phyloP scores from a whole-genome alignment of 2,113 vertebrate species.

The Hystrix brachyura region DNA sequence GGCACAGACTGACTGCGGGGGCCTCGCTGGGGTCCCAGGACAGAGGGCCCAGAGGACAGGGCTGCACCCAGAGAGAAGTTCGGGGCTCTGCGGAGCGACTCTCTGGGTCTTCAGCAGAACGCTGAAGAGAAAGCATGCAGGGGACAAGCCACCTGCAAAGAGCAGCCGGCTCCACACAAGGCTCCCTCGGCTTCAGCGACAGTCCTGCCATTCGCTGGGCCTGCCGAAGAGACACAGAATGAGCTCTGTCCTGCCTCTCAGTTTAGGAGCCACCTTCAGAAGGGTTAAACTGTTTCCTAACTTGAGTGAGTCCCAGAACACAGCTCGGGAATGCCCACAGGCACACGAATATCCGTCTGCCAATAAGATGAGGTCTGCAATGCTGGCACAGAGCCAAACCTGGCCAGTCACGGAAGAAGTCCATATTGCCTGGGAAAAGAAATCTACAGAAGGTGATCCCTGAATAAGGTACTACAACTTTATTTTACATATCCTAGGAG shows the following conservation, averaged over 20 bases:
- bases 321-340: neutral
- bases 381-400: neutral
- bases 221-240: neutral
- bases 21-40: too few species aligned
- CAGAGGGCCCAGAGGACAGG: neutral
- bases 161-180: neutral
- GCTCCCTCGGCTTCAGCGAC: neutral
- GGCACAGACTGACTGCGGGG: too few species aligned
- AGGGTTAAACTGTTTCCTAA: neutral
- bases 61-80: neutral
- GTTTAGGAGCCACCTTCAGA: neutral
- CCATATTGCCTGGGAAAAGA: neutral
- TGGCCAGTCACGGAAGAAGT: neutral
- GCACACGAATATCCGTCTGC: neutral
- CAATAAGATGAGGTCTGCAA: neutral
- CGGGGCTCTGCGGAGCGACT: neutral
- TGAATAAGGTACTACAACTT: neutral
- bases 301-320: neutral
- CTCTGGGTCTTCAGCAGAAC: neutral
- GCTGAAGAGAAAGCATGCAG: neutral
- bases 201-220: neutral
- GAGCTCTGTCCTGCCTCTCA: neutral
- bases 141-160: neutral
- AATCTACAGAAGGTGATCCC: neutral
- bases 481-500: neutral